phyloP scores from a whole-genome alignment of 2,797 vertebrate species.

The Telmatherina bonti region DNA sequence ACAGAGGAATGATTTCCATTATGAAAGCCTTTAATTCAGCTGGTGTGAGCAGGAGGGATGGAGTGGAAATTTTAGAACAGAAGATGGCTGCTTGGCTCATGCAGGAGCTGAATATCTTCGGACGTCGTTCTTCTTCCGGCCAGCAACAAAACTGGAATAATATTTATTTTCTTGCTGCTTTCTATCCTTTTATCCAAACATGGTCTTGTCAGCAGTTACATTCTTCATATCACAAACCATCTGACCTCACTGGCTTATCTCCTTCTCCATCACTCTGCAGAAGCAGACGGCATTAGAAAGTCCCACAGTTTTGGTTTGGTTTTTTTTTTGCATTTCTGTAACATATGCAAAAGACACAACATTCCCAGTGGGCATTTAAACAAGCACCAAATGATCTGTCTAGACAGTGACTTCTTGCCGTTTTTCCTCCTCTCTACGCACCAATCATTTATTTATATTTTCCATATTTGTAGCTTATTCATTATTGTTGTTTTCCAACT shows the following conservation, averaged over 20 bases:
- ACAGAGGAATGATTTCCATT: slow-evolving; percentile 62
- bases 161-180: slow-evolving; percentile 1
- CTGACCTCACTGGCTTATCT: slow-evolving; percentile 3
- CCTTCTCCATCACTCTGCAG: not conserved
- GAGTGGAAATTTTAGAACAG: slow-evolving; percentile 16
- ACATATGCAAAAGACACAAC: slow-evolving; percentile 7
- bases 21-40: slow-evolving; percentile 68
- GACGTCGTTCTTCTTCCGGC: not conserved
- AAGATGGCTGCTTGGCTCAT: slow-evolving; percentile 11
- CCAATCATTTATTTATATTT: slow-evolving; percentile 46
- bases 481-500: slow-evolving; percentile 47
- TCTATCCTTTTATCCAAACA: slow-evolving; percentile 7
- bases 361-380: slow-evolving; percentile 2
- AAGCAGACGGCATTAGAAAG: not conserved
- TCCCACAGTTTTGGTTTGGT: not conserved
- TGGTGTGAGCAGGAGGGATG: slow-evolving; percentile 13
- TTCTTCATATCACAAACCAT: slow-evolving; percentile 17
- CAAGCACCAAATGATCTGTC: slow-evolving; percentile 17
- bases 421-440: slow-evolving; percentile 15
- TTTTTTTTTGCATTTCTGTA: slow-evolving; percentile 11
- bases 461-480: slow-evolving; percentile 24
- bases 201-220: slow-evolving; percentile 18
- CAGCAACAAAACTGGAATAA: slow-evolving; percentile 13
- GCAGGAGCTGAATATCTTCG: slow-evolving; percentile 7
- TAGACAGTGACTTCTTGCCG: slow-evolving; percentile 22